Conservation (phyloP, 92 coral and sea anemone species). For the Actinernus sp. region DNA sequence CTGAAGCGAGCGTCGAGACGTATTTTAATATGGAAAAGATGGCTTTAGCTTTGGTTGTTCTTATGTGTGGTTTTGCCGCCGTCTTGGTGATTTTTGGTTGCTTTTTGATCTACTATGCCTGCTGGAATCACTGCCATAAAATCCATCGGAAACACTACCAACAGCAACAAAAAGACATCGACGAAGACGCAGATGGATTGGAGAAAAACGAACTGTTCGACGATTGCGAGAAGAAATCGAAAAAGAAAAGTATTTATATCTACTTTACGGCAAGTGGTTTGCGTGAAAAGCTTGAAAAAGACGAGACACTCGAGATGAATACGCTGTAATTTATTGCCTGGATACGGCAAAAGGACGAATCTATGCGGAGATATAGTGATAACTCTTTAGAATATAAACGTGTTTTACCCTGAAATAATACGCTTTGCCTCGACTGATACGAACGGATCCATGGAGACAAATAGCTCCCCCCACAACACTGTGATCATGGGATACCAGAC, state of each 20-base stretch:
- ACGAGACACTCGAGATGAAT: slow-evolving; percentile 27
- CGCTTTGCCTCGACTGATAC: no score
- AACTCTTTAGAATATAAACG: no score
- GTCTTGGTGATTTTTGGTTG: slow-evolving; percentile 44
- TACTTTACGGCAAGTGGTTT: slow-evolving; percentile 48
- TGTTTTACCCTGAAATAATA: no score
- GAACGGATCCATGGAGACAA: no score
- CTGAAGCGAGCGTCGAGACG: no score
- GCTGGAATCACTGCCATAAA: slow-evolving; percentile 49
- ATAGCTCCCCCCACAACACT: no score
- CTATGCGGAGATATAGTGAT: no score
- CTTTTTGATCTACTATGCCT: slow-evolving; percentile 39
- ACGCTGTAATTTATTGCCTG: slow-evolving; percentile 6
- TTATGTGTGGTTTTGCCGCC: slow-evolving; percentile 55
- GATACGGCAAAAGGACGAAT: no score
- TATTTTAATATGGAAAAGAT: slow-evolving; percentile 47
- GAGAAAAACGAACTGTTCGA: slow-evolving; percentile 32
- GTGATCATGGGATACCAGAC: no score
- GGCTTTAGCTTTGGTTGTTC: slow-evolving; percentile 44
- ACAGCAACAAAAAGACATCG: slow-evolving; percentile 12
- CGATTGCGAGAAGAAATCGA: slow-evolving; percentile 27
- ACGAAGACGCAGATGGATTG: slow-evolving; percentile 10
- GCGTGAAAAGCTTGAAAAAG: slow-evolving; percentile 20
- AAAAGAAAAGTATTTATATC: slow-evolving; percentile 32
- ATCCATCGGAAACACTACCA: slow-evolving; percentile 28